phyloP scores from a whole-genome alignment of 2,113 vertebrate genomes.

The Maccullochella peelii region DNA sequence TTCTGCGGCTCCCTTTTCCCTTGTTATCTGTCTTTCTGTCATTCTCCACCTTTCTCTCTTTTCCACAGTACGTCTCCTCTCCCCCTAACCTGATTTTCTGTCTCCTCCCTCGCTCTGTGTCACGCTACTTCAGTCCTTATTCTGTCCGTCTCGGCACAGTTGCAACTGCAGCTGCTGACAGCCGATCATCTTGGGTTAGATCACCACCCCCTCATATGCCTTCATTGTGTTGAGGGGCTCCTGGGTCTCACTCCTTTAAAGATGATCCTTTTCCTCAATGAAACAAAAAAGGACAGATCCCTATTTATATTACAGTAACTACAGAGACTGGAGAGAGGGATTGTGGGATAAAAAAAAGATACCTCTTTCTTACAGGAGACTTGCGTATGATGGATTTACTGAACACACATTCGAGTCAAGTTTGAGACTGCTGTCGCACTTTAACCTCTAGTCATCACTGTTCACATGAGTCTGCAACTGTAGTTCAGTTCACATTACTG shows the following conservation, averaged over 20 bases:
- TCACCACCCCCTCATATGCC: constrained; percentile 65
- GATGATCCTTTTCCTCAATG: constrained; percentile 46
- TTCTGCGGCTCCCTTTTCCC: constrained; percentile 16
- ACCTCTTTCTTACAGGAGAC: constrained; percentile 25
- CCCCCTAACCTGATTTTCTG: constrained; percentile 28
- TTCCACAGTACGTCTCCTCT: constrained; percentile 15
- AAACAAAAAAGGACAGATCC: constrained; percentile 27
- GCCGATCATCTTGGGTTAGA: constrained; percentile 61
- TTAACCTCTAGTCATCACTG: constrained; percentile 23
- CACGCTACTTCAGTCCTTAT: constrained; percentile 50
- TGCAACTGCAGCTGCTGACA: constrained; percentile 67
- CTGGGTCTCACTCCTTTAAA: constrained; percentile 39
- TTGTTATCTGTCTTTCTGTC: constrained; percentile 48
- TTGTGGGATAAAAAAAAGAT: not conserved
- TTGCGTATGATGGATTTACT: constrained; percentile 23
- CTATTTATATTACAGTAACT: constrained; percentile 44
- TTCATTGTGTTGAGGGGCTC: constrained; percentile 54
- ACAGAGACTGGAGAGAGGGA: constrained; percentile 2
- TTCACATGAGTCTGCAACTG: not conserved
- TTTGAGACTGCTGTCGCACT: constrained; percentile 29
- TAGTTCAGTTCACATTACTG: not conserved
- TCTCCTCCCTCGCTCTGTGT: constrained; percentile 22
- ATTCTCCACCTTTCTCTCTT: constrained; percentile 34
- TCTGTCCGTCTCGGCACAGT: constrained; percentile 38
- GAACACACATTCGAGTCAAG: constrained; percentile 22